Evolutionary conservation across 2,113 vertebrate species (phyloP).

Genomic region (Condylura cristata): DNA sequence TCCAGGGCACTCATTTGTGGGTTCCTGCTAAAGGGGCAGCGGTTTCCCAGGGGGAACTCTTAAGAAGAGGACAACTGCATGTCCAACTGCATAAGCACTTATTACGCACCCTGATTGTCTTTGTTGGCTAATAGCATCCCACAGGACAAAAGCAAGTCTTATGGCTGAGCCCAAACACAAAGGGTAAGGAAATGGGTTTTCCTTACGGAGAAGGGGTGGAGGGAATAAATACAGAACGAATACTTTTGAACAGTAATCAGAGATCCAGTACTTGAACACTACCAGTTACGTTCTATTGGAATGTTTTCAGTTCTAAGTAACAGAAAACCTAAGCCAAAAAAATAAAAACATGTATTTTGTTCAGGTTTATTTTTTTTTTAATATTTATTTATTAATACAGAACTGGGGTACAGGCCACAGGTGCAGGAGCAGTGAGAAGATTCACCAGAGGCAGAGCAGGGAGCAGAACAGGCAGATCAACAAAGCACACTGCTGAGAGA

Average conservation of each 20-base stretch:
- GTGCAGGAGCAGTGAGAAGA: too few species aligned
- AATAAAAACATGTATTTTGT: neutral
- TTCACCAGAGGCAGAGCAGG: too few species aligned
- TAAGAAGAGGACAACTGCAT: neutral
- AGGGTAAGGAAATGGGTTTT: neutral
- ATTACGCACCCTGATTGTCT: neutral
- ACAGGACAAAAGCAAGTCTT: neutral
- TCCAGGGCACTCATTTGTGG: neutral
- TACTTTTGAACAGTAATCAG: conserved; percentile 5
- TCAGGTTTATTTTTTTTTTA: neutral
- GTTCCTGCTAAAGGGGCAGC: neutral
- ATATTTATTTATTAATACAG: too few species aligned
- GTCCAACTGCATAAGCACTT: neutral
- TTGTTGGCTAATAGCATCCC: neutral
- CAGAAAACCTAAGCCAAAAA: conserved; percentile 14
- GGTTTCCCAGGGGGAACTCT: neutral
- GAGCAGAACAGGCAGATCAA: too few species aligned
- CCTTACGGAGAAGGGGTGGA: neutral
- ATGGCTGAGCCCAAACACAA: conserved; percentile 17
- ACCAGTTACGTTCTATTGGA: neutral
- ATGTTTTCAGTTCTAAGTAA: conserved; percentile 47
- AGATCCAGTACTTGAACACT: neutral
- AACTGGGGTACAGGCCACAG: too few species aligned
- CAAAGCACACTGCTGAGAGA: too few species aligned
- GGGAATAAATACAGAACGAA: neutral